Evolutionary conservation across 2,797 vertebrate species (phyloP).

Genomic region (Anguilla marmorata): DNA sequence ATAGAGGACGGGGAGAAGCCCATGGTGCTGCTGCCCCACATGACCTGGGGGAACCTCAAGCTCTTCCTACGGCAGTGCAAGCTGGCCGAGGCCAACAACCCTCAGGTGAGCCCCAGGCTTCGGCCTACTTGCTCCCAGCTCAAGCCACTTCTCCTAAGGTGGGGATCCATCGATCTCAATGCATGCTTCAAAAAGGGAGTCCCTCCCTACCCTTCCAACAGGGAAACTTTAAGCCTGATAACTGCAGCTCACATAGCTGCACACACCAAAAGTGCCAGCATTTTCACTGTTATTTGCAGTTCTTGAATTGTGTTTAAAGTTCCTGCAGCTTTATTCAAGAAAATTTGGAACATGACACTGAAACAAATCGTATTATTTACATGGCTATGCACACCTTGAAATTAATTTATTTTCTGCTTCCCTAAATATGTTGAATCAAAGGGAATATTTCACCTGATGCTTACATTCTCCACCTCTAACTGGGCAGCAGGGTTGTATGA

Average conservation of each 20-base stretch:
- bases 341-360: background rate
- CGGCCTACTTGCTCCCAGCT: background rate
- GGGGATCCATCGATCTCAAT: background rate
- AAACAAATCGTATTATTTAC: background rate
- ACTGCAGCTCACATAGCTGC: background rate
- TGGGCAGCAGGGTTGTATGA: background rate
- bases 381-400: background rate
- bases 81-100: slow-evolving; percentile 97
- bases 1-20: slow-evolving; percentile 97
- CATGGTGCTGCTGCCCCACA: slow-evolving; percentile 94
- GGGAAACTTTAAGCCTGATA: background rate
- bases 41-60: slow-evolving; percentile 99
- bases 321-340: background rate
- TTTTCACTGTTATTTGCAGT: slow-evolving; percentile 41
- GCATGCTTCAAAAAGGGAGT: background rate
- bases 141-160: background rate
- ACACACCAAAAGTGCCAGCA: slow-evolving; percentile 38
- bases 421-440: background rate
- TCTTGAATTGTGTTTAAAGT: slow-evolving; percentile 39
- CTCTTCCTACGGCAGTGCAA: slow-evolving; percentile 97
- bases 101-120: slow-evolving; percentile 79
- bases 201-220: background rate
- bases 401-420: background rate
- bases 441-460: background rate
- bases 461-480: background rate